Conservation (phyloP, 2,797 vertebrate genomes). For the Acrossocheilus wenchowensis region DNA sequence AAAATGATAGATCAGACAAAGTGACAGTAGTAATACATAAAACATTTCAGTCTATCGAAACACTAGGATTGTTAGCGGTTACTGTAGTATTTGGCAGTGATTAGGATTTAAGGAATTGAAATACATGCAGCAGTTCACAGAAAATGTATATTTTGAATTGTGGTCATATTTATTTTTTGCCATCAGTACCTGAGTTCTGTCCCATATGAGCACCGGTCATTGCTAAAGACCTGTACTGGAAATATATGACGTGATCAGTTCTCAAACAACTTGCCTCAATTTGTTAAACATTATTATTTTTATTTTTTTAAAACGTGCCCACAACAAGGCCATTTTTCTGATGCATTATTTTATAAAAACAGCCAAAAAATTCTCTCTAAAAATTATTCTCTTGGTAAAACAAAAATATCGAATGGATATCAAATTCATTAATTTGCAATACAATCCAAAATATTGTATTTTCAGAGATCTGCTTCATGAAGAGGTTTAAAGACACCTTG, state of each 20-base stretch:
- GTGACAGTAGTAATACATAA: not conserved
- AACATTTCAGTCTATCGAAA: conserved; percentile 21
- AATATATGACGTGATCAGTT: not conserved
- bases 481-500: conserved; percentile 21
- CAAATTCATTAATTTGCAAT: not conserved
- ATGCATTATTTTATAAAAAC: conserved; percentile 17
- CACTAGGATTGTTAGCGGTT: not conserved
- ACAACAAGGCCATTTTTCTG: not conserved
- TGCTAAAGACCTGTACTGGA: not conserved
- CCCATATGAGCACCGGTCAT: not conserved
- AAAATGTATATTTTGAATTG: not conserved
- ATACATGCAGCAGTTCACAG: conserved; percentile 21
- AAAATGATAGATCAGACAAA: conserved; percentile 15
- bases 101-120: not conserved
- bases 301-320: not conserved
- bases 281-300: not conserved
- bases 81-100: conserved; percentile 49
- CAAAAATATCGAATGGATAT: not conserved
- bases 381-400: not conserved
- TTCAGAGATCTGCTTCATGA: not conserved
- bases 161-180: not conserved
- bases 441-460: not conserved
- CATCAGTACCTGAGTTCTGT: not conserved
- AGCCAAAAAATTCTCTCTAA: not conserved
- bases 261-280: not conserved